These are phyloP conservation scores for Acromyrmex charruanus DNA, from an alignment of 1,140 invertebrate genomes.

Conservation along the genomic window DNA sequence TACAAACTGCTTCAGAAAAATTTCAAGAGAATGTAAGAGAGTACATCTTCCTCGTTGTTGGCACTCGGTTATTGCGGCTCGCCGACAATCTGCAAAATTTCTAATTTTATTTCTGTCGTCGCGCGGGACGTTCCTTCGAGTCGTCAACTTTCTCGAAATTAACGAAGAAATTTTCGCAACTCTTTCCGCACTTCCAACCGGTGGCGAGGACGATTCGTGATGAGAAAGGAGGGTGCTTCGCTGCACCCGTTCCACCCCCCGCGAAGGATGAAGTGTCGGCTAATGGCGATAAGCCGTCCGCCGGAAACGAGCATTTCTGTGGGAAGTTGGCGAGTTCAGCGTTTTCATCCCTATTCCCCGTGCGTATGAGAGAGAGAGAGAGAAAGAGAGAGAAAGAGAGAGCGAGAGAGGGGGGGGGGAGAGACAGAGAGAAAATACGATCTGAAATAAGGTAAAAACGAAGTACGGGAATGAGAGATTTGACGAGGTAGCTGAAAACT, in stretches of 20 bases:
- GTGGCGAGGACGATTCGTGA: slow-evolving; percentile 22
- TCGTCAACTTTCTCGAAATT: slow-evolving; percentile 53
- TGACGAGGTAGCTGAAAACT: slow-evolving; percentile 66
- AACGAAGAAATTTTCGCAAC: slow-evolving; percentile 65
- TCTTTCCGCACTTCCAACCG: slow-evolving; percentile 22
- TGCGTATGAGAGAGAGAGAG: slow-evolving; percentile 4
- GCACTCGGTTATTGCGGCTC: slow-evolving; percentile 18
- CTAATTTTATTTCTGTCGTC: slow-evolving; percentile 60
- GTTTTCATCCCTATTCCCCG: slow-evolving; percentile 66
- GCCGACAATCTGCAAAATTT: slow-evolving; percentile 31
- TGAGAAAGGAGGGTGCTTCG: slow-evolving; percentile 61
- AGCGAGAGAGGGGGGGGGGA: background rate
- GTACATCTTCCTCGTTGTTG: background rate
- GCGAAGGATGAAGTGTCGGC: slow-evolving; percentile 69
- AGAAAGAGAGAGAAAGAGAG: background rate
- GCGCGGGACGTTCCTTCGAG: slow-evolving; percentile 9
- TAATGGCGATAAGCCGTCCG: slow-evolving; percentile 75
- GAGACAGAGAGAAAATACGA: slow-evolving; percentile 2
- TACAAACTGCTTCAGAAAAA: slow-evolving; percentile 4
- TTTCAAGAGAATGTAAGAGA: background rate
- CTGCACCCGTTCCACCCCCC: slow-evolving; percentile 18
- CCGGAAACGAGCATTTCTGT: slow-evolving; percentile 73
- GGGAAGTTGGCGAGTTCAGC: slow-evolving; percentile 70
- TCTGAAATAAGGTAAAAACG: slow-evolving; percentile 40
- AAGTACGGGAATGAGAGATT: slow-evolving; percentile 61